Conservation (phyloP, 2,888 invertebrate species). For the Artemia sp. region DNA sequence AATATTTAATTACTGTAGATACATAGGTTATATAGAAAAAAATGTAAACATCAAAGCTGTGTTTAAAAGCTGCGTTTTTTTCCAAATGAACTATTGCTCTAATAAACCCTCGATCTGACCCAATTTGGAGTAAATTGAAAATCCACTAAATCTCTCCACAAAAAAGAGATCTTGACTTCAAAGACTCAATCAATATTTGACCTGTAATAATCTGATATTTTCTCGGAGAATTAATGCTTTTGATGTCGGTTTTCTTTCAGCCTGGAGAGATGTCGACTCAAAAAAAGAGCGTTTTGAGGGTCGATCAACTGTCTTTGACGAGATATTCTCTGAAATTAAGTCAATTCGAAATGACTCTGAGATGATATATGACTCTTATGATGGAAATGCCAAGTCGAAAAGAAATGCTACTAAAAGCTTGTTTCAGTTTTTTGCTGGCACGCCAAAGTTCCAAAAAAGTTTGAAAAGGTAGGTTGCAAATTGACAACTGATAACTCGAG, state of each 20-base stretch:
- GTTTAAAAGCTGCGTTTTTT: too few relatives aligned
- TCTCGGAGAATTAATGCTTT: too few relatives aligned
- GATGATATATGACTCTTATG: slow-evolving; percentile 34
- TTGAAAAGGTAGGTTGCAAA: slow-evolving; percentile 46
- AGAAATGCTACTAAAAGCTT: slow-evolving; percentile 54
- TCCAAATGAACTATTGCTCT: too few relatives aligned
- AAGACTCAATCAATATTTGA: too few relatives aligned
- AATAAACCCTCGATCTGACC: too few relatives aligned
- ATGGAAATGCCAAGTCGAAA: slow-evolving; percentile 45
- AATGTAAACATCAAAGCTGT: not conserved
- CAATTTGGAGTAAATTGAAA: too few relatives aligned
- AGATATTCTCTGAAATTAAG: slow-evolving; percentile 39
- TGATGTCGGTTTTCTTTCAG: slow-evolving; percentile 33
- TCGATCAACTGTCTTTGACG: slow-evolving; percentile 52
- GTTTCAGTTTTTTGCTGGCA: slow-evolving; percentile 83
- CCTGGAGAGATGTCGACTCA: slow-evolving; percentile 68
- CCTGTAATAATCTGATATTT: too few relatives aligned
- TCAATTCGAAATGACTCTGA: slow-evolving; percentile 19
- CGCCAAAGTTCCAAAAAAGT: slow-evolving; percentile 90
- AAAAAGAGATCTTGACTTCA: too few relatives aligned
- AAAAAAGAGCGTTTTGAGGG: slow-evolving; percentile 49
- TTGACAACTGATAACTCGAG: too few relatives aligned
- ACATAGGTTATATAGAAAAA: not conserved
- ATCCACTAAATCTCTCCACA: too few relatives aligned
- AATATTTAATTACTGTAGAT: too few relatives aligned